A percentile compares a stretch with the other conserved stretches of the same genome.
Conservation (phyloP, 1,140 invertebrate genomes). For the Philotrypesis tridentata region DNA sequence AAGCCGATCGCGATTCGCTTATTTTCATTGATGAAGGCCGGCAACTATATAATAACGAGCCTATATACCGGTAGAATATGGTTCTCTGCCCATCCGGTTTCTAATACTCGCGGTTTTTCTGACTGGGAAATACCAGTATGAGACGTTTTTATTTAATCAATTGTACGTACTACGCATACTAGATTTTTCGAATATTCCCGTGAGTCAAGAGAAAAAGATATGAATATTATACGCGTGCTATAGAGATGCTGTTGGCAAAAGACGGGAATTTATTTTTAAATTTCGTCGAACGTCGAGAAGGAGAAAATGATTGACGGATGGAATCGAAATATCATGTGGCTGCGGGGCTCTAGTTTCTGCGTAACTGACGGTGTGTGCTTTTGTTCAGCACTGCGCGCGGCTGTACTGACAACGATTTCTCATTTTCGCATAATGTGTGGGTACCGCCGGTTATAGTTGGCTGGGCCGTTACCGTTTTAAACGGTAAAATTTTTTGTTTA, state of each 20-base stretch:
- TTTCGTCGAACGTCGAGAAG: not conserved
- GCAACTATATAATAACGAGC: not conserved
- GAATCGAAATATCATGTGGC: not conserved
- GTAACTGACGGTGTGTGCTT: not conserved
- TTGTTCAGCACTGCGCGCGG: not conserved
- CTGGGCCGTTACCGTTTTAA: too few relatives aligned
- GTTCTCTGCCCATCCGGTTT: not conserved
- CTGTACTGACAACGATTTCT: too few relatives aligned
- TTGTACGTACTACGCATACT: too few relatives aligned
- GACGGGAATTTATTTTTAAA: slow-evolving; percentile 6
- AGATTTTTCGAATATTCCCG: too few relatives aligned
- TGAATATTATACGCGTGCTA: not conserved
- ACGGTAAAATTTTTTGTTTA: too few relatives aligned
- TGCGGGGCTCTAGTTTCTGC: not conserved
- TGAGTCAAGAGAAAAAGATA: too few relatives aligned
- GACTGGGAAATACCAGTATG: too few relatives aligned
- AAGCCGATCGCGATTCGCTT: slow-evolving; percentile 32
- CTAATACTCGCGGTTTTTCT: not conserved
- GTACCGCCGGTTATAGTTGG: too few relatives aligned
- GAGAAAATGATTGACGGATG: not conserved
- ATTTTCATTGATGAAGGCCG: slow-evolving; percentile 29
- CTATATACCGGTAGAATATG: not conserved
- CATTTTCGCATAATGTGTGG: too few relatives aligned
- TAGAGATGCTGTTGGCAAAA: not conserved
- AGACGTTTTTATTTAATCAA: too few relatives aligned